Evolutionary conservation across 2,888 invertebrate species (phyloP).

Genomic region (Xestia xanthographa): DNA sequence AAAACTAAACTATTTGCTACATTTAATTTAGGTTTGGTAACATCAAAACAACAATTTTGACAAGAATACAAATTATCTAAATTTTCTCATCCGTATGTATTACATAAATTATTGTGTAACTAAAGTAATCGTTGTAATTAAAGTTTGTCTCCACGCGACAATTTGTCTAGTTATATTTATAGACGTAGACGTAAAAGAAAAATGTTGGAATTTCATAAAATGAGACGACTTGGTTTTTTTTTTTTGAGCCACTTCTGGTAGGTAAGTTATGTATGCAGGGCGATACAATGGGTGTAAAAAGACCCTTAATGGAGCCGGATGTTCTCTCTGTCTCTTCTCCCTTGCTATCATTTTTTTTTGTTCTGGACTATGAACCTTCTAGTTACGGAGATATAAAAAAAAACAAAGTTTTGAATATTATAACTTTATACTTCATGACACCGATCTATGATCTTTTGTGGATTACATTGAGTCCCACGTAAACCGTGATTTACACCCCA

Average conservation of each 20-base stretch:
- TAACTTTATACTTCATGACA: no score
- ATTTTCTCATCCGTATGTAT: neutral
- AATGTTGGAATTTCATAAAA: neutral
- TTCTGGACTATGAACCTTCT: neutral
- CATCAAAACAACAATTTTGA: neutral
- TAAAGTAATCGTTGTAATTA: constrained; percentile 10
- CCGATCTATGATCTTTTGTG: no score
- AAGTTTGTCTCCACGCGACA: neutral
- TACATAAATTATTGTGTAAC: neutral
- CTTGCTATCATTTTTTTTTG: neutral
- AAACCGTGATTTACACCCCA: neutral
- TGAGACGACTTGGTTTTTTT: neutral
- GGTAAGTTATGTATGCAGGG: no score
- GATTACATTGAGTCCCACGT: no score
- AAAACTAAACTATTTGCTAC: neutral
- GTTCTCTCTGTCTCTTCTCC: neutral
- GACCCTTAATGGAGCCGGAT: neutral
- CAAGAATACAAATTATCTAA: neutral
- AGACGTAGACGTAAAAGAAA: neutral
- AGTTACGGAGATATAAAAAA: no score
- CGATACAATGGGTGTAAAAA: neutral
- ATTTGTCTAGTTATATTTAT: neutral
- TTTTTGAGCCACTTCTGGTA: neutral
- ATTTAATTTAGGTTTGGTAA: constrained; percentile 1
- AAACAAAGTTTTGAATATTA: no score